Conservation (phyloP, 2,888 invertebrate species). For the Euproctis similis region DNA sequence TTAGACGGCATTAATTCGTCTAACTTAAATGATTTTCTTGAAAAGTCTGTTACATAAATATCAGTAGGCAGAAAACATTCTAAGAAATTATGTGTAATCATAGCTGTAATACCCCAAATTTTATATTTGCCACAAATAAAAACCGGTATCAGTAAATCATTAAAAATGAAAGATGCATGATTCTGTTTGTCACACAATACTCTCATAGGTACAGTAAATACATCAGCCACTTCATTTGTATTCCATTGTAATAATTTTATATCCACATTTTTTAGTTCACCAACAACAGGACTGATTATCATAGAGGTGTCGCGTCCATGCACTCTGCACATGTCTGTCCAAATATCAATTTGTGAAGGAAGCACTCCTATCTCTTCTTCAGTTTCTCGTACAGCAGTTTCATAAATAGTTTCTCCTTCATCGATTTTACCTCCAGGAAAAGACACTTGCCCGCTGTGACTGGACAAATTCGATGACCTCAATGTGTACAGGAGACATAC, state of each 20-base stretch:
- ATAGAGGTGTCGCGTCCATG: constrained; percentile 56
- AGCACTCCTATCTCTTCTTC: constrained; percentile 90
- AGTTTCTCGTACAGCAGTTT: constrained; percentile 90
- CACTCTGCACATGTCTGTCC: constrained; percentile 70
- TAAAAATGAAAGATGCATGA: constrained; percentile 79
- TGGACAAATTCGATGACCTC: constrained; percentile 82
- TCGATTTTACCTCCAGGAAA: constrained; percentile 91
- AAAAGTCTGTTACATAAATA: constrained; percentile 42
- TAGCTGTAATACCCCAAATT: constrained; percentile 87
- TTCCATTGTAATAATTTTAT: constrained; percentile 75
- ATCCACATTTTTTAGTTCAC: constrained; percentile 68
- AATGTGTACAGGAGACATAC: constrained; percentile 88
- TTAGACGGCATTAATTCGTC: constrained; percentile 50
- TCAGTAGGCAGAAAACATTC: constrained; percentile 43
- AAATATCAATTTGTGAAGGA: constrained; percentile 77
- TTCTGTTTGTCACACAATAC: constrained; percentile 77
- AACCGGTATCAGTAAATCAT: constrained; percentile 66
- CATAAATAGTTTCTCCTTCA: constrained; percentile 74
- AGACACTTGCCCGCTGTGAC: constrained; percentile 89
- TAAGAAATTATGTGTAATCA: constrained; percentile 82
- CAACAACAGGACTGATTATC: constrained; percentile 84
- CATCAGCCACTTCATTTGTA: constrained; percentile 84
- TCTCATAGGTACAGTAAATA: constrained; percentile 81
- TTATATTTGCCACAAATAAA: constrained; percentile 71
- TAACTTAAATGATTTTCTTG: constrained; percentile 34